phyloP scores from a whole-genome alignment of 30 jellyfish, hydroid and myxozoan species.

The Morbakka virulenta region DNA sequence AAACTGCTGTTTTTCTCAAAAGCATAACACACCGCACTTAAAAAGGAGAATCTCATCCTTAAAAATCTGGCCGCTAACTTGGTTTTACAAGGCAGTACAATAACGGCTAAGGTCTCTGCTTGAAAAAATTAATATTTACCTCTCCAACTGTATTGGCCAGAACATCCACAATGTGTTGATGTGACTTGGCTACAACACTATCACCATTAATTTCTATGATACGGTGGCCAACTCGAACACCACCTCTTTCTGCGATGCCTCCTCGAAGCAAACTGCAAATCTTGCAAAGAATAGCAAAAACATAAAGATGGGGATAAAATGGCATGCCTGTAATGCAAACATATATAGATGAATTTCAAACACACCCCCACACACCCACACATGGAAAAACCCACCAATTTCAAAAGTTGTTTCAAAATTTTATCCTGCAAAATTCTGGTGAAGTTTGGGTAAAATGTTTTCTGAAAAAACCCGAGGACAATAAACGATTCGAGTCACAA shows the following conservation, averaged over 20 bases:
- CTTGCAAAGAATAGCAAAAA: conserved; percentile 13
- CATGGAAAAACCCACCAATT: background rate
- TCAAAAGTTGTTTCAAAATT: no score
- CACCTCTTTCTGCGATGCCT: conserved; percentile 99
- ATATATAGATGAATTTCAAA: background rate
- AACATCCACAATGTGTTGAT: conserved; percentile 94
- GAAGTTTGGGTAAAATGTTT: no score
- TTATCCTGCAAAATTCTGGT: no score
- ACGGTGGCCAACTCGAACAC: conserved; percentile 98
- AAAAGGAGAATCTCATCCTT: no score
- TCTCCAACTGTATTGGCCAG: conserved; percentile 94
- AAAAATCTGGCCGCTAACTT: no score
- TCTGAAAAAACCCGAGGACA: no score
- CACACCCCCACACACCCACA: background rate
- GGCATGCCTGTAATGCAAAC: background rate
- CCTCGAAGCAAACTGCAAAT: conserved; percentile 97
- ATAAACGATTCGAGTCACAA: no score
- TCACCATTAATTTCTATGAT: conserved; percentile 96
- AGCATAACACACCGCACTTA: background rate
- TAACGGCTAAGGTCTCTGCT: no score
- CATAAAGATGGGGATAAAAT: no score
- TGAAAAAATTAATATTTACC: no score
- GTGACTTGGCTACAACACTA: conserved; percentile 97
- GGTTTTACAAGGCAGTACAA: no score
- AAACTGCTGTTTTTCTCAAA: no score